These are phyloP conservation scores for Drosophila pruinosa DNA, from an alignment of 1,140 invertebrate species.

Conservation along the genomic window DNA sequence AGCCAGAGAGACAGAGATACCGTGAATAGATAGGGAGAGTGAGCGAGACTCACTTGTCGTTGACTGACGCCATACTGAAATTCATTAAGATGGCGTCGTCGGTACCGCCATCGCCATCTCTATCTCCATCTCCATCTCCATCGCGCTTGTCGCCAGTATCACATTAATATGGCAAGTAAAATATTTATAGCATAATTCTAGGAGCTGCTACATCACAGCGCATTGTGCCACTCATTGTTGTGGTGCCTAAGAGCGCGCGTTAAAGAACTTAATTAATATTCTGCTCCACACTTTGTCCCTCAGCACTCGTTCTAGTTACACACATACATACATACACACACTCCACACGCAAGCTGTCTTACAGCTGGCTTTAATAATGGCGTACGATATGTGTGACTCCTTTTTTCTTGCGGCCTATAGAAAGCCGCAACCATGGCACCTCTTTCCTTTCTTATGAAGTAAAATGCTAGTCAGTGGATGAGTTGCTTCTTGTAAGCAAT, in stretches of 20 bases:
- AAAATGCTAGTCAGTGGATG: too few relatives aligned
- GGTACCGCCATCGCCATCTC: neutral
- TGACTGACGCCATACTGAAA: slow-evolving; percentile 74
- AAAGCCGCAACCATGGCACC: slow-evolving; percentile 43
- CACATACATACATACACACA: neutral
- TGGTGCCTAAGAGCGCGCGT: slow-evolving; percentile 53
- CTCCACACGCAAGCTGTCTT: neutral
- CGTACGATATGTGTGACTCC: slow-evolving; percentile 66
- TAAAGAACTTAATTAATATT: slow-evolving; percentile 82
- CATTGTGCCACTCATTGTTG: slow-evolving; percentile 76
- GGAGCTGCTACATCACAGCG: slow-evolving; percentile 63
- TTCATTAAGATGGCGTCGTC: slow-evolving; percentile 71
- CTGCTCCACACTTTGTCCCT: slow-evolving; percentile 29
- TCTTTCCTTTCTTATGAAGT: neutral
- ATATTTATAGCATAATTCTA: slow-evolving; percentile 81
- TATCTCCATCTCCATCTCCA: neutral
- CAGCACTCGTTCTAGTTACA: slow-evolving; percentile 24
- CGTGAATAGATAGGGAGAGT: neutral
- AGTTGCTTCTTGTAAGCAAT: neutral
- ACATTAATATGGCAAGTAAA: slow-evolving; percentile 79
- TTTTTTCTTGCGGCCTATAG: slow-evolving; percentile 65
- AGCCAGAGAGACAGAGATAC: neutral
- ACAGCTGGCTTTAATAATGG: slow-evolving; percentile 67
- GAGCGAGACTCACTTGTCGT: slow-evolving; percentile 5
- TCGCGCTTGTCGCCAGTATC: slow-evolving; percentile 40